phyloP scores from a whole-genome alignment of 2,888 invertebrate species.

The Sinhomidia bicolor region DNA sequence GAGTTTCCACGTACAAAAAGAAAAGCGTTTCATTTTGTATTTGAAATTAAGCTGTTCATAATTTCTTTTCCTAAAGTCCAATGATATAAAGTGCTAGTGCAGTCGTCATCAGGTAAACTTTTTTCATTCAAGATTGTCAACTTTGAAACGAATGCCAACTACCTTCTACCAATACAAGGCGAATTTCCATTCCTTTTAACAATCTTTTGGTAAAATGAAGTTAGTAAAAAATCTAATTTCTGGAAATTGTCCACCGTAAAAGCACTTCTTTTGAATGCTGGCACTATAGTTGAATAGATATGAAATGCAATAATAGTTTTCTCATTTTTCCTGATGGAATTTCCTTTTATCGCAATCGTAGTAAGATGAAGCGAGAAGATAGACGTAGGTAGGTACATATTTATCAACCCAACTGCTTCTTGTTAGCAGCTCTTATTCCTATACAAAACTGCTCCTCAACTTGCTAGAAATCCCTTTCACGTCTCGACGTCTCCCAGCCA shows the following conservation, averaged over 20 bases:
- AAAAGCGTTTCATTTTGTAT: no score
- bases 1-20: no score
- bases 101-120: no score
- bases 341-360: neutral
- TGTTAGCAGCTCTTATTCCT: neutral
- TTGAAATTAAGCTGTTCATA: no score
- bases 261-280: neutral
- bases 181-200: neutral
- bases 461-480: neutral
- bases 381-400: neutral
- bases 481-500: neutral
- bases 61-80: no score
- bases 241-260: conserved; percentile 35
- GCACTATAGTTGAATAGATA: neutral
- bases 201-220: conserved; percentile 37
- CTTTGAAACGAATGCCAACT: no score
- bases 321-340: conserved; percentile 1
- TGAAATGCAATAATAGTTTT: neutral
- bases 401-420: neutral
- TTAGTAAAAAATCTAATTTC: conserved; percentile 64
- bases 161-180: neutral
- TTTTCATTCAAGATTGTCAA: no score
- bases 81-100: no score
- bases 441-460: neutral
- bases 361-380: neutral